phyloP scores from a whole-genome alignment of 2,113 vertebrate species.

The Callipepla californica region DNA sequence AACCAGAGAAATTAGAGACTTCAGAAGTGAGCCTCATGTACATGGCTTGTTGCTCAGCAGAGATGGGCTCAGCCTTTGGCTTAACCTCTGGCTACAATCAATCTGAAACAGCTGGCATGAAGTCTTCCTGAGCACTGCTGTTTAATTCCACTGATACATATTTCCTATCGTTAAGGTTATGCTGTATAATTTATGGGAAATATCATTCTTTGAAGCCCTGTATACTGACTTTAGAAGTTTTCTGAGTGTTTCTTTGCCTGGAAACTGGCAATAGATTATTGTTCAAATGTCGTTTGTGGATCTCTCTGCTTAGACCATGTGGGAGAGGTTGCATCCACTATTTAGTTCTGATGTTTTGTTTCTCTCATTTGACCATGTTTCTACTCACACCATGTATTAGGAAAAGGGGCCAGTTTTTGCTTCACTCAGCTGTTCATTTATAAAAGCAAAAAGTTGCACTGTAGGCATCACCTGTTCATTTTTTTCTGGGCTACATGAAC shows the following conservation, averaged over 20 bases:
- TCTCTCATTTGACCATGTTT: background rate
- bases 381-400: background rate
- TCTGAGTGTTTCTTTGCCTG: background rate
- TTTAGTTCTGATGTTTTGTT: background rate
- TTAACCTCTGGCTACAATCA: conserved; percentile 29
- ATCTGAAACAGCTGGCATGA: background rate
- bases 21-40: background rate
- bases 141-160: background rate
- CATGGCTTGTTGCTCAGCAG: background rate
- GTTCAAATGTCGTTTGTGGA: background rate
- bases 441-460: background rate
- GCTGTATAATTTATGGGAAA: background rate
- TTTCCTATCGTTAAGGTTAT: background rate
- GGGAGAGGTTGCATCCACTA: background rate
- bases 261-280: background rate
- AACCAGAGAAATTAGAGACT: conserved; percentile 2
- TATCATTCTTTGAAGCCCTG: background rate
- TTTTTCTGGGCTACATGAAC: background rate
- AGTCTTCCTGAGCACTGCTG: background rate
- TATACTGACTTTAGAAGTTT: background rate
- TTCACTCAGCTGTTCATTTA: background rate
- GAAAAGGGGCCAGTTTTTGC: background rate
- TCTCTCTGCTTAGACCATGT: background rate
- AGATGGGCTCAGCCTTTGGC: background rate
- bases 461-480: background rate